Evolutionary conservation across 2,797 vertebrate genomes (phyloP).

Genomic region (Silurus aristotelis): DNA sequence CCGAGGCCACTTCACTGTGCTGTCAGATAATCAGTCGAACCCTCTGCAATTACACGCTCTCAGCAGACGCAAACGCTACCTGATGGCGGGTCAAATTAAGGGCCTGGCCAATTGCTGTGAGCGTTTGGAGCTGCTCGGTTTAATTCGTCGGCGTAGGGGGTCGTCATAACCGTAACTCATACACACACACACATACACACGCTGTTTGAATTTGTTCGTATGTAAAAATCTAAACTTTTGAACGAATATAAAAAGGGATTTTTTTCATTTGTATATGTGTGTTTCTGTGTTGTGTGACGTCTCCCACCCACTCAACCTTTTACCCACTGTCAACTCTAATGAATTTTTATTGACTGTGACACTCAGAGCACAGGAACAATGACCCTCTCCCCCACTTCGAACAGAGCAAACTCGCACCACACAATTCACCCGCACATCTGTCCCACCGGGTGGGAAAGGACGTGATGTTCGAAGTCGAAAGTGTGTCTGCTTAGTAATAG

Average conservation of each 20-base stretch:
- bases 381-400: conserved; percentile 70
- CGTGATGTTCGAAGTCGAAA: background rate
- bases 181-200: background rate
- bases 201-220: background rate
- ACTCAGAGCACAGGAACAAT: conserved; percentile 72
- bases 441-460: background rate
- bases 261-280: conserved; percentile 17
- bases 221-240: background rate
- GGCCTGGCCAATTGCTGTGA: conserved; percentile 31
- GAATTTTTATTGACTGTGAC: conserved; percentile 81
- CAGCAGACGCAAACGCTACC: conserved; percentile 44
- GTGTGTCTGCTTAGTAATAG: conserved; percentile 5
- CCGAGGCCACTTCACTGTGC: conserved; percentile 21
- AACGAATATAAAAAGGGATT: background rate
- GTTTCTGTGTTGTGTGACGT: conserved; percentile 30
- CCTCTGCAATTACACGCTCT: conserved; percentile 43
- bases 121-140: conserved; percentile 32
- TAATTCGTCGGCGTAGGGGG: conserved; percentile 31
- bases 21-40: conserved; percentile 43
- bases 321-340: conserved; percentile 71
- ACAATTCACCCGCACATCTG: conserved; percentile 34
- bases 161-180: conserved; percentile 33
- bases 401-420: conserved; percentile 51
- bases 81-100: conserved; percentile 48
- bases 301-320: conserved; percentile 57